Base-by-base conservation (phyloP, 1,140 invertebrate genomes). In the Camponotus vicinus region DNA sequence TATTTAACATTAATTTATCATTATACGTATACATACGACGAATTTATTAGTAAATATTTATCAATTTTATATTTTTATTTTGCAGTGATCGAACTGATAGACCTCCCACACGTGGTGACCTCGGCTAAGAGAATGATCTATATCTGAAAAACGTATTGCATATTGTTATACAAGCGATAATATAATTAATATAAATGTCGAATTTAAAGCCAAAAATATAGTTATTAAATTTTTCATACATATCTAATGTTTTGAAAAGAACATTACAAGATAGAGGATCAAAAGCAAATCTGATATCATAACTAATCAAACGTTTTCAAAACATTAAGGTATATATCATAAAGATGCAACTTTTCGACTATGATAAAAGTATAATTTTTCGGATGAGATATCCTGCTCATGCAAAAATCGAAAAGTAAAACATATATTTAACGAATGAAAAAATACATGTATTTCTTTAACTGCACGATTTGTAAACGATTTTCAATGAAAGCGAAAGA, bases 61-160 rank as follows among this genome's bases (percentile, higher is more conserved):
- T 69, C 7, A 55, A 55, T 57, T 45, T 55, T n/a, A 63, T 86
- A 52, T 52, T 42, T 78, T 49, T 82, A 40, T 70, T 90, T 92
- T 86, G 57, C 89, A 92, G 92, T 40, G 67, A 92, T 77, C 71
- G 73, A 85, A 66, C 82, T 66, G 77, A 92, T 66, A 86, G 49
- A 69, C 71, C 88, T 91, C 87, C 89, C 52, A 82, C 40, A 9
- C 87, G 90, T 45, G 89, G 89, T 40, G 88, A 93, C 80, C 61
- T 89, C 32, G 71, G 49, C 13, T 77, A 45, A 70, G 61, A 49
- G 32, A 87, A 49, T 4, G 49, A 45, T 55, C 63, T 73, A 5
- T 13, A 77, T 76, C 15, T 69, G 8, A 78, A 15, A 9, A 77
- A 52, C 15, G 21, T 55, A 55, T 45, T 63, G 32, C 27, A 0